These are phyloP conservation scores for Criorhina ranunculi DNA, from an alignment of 2,888 invertebrate species.

Conservation along the genomic window DNA sequence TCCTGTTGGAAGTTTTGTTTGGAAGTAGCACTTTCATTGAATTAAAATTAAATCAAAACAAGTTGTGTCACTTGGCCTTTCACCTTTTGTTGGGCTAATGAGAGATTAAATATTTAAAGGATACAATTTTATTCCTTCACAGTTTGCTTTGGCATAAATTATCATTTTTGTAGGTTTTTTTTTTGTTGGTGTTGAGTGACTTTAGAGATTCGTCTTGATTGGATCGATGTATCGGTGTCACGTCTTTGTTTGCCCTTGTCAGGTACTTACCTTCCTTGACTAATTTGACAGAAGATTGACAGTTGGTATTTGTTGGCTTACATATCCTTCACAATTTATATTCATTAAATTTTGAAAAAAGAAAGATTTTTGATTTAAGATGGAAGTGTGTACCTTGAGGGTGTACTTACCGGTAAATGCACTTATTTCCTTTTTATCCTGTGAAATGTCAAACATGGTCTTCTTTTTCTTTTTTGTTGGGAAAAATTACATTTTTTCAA, in stretches of 20 bases:
- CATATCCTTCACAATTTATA: background rate
- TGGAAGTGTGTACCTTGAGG: background rate
- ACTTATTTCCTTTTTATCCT: background rate
- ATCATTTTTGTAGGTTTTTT: background rate
- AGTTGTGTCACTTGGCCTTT: constrained; percentile 38
- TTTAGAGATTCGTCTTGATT: constrained; percentile 1
- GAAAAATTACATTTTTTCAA: background rate
- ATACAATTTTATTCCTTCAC: background rate
- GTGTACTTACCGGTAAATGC: background rate
- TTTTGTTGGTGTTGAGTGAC: background rate
- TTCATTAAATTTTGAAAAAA: constrained; percentile 9
- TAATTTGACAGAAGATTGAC: constrained; percentile 28
- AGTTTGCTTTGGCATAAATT: background rate
- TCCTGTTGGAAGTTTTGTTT: constrained; percentile 18
- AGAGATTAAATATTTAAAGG: constrained; percentile 65
- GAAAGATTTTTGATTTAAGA: constrained; percentile 1
- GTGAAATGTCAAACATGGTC: background rate
- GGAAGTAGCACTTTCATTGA: constrained; percentile 6
- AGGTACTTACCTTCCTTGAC: constrained; percentile 4
- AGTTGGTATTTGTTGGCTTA: constrained; percentile 2
- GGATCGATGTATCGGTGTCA: constrained; percentile 7
- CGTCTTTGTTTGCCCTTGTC: constrained; percentile 1
- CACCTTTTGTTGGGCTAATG: constrained; percentile 37
- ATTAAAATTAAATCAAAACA: constrained; percentile 18
- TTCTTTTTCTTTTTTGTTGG: background rate